phyloP scores from a whole-genome alignment of 2,797 vertebrate species.

The Pseudochirops cupreus region DNA sequence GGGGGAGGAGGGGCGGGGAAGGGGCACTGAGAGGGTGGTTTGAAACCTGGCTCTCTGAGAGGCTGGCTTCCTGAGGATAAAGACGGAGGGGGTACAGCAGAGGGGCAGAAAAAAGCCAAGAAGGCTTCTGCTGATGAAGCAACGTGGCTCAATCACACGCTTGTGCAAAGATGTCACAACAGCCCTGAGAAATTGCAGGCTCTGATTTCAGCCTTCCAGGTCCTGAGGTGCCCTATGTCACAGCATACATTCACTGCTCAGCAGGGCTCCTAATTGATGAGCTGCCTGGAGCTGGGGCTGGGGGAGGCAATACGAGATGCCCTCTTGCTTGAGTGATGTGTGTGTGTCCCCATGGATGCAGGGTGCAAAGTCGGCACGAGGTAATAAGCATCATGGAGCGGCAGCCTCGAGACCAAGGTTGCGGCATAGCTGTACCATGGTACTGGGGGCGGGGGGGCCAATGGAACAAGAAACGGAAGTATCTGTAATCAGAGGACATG shows the following conservation, averaged over 20 bases:
- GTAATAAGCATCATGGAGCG: no score
- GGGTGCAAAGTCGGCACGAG: no score
- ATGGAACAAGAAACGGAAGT: neutral
- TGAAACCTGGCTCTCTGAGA: slow-evolving; percentile 26
- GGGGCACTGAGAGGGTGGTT: neutral
- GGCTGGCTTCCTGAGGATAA: slow-evolving; percentile 40
- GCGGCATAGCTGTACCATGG: no score
- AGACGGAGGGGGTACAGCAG: neutral
- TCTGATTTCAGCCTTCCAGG: slow-evolving; percentile 81
- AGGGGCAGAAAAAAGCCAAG: slow-evolving; percentile 71
- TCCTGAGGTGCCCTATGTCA: slow-evolving; percentile 72
- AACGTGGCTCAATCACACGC: slow-evolving; percentile 84
- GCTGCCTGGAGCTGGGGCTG: slow-evolving; percentile 72
- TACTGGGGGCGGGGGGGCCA: neutral
- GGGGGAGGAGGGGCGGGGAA: neutral
- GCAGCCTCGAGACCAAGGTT: no score
- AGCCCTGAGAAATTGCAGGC: slow-evolving; percentile 83
- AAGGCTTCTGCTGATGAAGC: slow-evolving; percentile 84
- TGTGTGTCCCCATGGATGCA: neutral
- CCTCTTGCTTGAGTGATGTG: neutral
- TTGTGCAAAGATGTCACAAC: slow-evolving; percentile 85
- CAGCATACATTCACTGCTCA: slow-evolving; percentile 68
- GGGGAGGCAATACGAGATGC: slow-evolving; percentile 69
- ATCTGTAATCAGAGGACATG: neutral
- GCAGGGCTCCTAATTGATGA: slow-evolving; percentile 76